Conservation (phyloP, 2,113 vertebrate species). For the Mustelus asterias region DNA sequence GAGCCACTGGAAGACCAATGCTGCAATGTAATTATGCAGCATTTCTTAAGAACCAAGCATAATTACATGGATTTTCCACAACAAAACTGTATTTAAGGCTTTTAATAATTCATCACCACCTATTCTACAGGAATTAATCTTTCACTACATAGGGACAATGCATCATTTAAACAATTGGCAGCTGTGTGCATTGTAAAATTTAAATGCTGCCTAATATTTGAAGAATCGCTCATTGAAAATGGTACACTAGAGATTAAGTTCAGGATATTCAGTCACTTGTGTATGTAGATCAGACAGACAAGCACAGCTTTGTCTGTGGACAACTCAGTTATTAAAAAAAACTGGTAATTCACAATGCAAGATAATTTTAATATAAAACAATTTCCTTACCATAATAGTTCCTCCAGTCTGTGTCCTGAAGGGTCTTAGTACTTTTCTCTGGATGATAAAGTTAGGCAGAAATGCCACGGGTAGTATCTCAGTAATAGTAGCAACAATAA, state of each 20-base stretch:
- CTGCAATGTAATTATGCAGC: background rate
- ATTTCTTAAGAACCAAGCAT: background rate
- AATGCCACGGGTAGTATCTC: slow-evolving; percentile 88
- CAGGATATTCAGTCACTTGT: background rate
- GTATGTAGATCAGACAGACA: background rate
- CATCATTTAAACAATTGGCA: background rate
- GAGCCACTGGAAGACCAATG: too few species aligned
- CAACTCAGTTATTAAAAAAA: background rate
- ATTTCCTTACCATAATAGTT: slow-evolving; percentile 82
- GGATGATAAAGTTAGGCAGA: slow-evolving; percentile 88
- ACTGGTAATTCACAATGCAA: background rate
- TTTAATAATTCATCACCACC: background rate
- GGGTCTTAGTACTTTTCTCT: slow-evolving; percentile 83
- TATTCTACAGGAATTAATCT: background rate
- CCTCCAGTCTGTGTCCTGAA: slow-evolving; percentile 87
- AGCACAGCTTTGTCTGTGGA: background rate
- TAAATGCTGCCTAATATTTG: background rate
- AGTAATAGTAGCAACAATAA: slow-evolving; percentile 86
- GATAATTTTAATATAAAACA: background rate
- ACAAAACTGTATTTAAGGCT: background rate
- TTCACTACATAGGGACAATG: background rate
- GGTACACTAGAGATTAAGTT: background rate
- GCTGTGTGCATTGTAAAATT: background rate
- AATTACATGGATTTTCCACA: background rate
- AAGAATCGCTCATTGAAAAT: background rate